Percentiles rank a stretch among this genome's conserved stretches.
These are phyloP conservation scores for Corythornis cristatus DNA, from an alignment of 2,113 vertebrate species.

Conservation along the genomic window DNA sequence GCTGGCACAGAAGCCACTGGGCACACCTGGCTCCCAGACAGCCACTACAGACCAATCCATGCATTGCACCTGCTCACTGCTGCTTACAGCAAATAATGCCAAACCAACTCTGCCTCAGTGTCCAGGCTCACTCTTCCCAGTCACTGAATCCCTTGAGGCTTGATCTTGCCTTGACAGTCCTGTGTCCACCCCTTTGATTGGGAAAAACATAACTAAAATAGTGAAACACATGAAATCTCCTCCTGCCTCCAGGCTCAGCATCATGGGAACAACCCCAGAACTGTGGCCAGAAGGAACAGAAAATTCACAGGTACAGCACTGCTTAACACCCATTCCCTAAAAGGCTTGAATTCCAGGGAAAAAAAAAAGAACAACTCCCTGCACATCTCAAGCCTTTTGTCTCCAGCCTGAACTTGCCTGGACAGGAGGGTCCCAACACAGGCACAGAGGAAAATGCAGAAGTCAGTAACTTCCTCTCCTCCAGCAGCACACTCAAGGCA, in stretches of 20 bases:
- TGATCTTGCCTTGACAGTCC: neutral
- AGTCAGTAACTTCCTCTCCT: slow-evolving; percentile 60
- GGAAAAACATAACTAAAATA: neutral
- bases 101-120: neutral
- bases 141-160: neutral
- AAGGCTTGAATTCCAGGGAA: neutral
- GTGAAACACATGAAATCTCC: neutral
- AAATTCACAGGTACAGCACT: neutral
- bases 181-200: neutral
- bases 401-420: neutral
- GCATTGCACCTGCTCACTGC: neutral
- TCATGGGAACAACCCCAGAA: neutral
- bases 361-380: neutral
- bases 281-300: neutral
- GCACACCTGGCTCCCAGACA: neutral
- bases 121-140: neutral
- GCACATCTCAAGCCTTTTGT: neutral
- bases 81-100: neutral
- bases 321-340: neutral
- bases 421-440: slow-evolving; percentile 22
- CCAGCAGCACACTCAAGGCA: neutral
- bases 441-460: slow-evolving; percentile 69
- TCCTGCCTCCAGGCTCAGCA: neutral
- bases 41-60: rapidly evolving
- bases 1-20: neutral